Evolutionary conservation across 2,797 vertebrate species (phyloP).

Genomic region (Poeciliopsis infans): DNA sequence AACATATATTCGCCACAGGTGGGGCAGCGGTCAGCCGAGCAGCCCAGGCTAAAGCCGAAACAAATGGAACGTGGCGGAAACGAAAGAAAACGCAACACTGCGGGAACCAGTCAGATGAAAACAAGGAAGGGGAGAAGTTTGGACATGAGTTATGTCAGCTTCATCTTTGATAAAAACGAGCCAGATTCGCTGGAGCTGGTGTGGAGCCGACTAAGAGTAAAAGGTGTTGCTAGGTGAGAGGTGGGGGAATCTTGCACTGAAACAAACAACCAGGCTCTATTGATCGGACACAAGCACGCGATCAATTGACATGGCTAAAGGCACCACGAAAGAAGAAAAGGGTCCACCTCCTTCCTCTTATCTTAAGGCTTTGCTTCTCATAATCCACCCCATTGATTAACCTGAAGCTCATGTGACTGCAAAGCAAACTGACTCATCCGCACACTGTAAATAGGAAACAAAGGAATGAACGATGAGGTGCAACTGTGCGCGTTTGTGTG

Average conservation of each 20-base stretch:
- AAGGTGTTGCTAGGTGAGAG: constrained; percentile 23
- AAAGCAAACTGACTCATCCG: constrained; percentile 53
- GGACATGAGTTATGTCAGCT: not conserved
- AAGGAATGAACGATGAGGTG: not conserved
- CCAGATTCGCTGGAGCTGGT: not conserved
- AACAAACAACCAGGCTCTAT: constrained; percentile 65
- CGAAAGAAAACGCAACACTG: constrained; percentile 1
- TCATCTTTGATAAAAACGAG: not conserved
- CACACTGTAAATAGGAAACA: not conserved
- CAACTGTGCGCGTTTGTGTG: not conserved
- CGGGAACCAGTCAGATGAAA: not conserved
- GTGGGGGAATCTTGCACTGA: constrained; percentile 18
- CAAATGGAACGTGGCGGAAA: not conserved
- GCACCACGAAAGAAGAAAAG: constrained; percentile 57
- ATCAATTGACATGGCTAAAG: constrained; percentile 73
- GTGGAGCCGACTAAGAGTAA: constrained; percentile 28
- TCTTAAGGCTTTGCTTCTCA: constrained; percentile 21
- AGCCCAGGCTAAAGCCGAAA: constrained; percentile 20
- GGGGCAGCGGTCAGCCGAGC: constrained; percentile 31
- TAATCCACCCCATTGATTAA: constrained; percentile 37
- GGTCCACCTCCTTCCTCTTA: constrained; percentile 2
- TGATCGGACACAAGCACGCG: constrained; percentile 68
- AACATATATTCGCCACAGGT: constrained; percentile 1
- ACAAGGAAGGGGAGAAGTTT: constrained; percentile 9
- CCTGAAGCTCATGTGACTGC: constrained; percentile 39